Evolutionary conservation across 2,797 vertebrate genomes (phyloP).

Genomic region (Lepilemur ruficaudatus): DNA sequence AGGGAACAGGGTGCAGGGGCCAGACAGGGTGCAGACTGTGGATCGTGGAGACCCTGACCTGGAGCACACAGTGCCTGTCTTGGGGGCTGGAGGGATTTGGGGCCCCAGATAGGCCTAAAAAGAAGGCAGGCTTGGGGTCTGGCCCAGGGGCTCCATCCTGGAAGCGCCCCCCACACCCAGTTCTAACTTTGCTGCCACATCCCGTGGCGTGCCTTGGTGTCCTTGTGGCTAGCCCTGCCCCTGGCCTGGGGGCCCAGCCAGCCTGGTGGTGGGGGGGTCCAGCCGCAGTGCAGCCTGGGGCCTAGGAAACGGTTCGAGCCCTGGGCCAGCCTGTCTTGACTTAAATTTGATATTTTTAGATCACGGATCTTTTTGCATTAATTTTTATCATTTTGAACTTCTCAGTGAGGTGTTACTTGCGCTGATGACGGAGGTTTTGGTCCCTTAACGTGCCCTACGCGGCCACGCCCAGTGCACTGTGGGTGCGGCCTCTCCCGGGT

Average conservation of each 20-base stretch:
- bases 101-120: too few species aligned
- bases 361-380: fast-evolving
- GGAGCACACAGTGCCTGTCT: fast-evolving
- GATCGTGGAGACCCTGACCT: fast-evolving
- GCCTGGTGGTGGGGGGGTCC: neutral
- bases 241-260: too few species aligned
- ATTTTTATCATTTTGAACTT: fast-evolving
- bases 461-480: fast-evolving
- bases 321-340: fast-evolving
- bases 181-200: fast-evolving
- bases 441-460: fast-evolving
- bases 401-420: fast-evolving
- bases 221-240: fast-evolving
- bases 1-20: neutral
- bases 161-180: fast-evolving
- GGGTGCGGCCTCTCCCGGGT: neutral
- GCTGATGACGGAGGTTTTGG: neutral
- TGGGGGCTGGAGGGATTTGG: fast-evolving
- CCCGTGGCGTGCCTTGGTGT: too few species aligned
- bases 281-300: neutral
- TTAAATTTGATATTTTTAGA: fast-evolving
- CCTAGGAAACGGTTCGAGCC: fast-evolving
- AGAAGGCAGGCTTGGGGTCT: neutral
- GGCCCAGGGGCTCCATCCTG: neutral
- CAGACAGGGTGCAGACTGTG: fast-evolving